Percentiles rank a stretch among this genome's conserved stretches.
These are phyloP conservation scores for Cardiocondyla obscurior DNA, from an alignment of 1,140 invertebrate genomes.

Conservation along the genomic window DNA sequence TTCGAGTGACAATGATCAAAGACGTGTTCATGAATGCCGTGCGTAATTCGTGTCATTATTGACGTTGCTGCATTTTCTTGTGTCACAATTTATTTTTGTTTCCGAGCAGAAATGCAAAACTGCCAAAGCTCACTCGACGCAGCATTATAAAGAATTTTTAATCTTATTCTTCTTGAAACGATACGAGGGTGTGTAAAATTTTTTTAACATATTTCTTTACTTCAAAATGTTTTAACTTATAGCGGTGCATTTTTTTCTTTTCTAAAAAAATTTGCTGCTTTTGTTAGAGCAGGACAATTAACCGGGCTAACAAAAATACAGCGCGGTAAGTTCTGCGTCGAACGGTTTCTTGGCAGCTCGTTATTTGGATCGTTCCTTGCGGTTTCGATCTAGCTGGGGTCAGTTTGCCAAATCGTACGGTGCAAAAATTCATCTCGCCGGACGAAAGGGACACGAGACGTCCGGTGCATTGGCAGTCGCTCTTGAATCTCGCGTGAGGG, in stretches of 20 bases:
- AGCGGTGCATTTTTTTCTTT: too few species aligned
- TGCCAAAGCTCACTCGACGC: too few species aligned
- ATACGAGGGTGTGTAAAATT: too few species aligned
- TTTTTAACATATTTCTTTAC: too few species aligned
- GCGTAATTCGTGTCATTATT: slow-evolving; percentile 40
- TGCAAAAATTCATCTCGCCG: slow-evolving; percentile 58
- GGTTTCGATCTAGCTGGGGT: slow-evolving; percentile 16
- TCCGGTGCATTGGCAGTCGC: slow-evolving; percentile 64
- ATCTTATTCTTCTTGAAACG: too few species aligned
- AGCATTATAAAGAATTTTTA: too few species aligned
- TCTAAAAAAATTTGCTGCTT: not conserved
- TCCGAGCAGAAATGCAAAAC: not conserved
- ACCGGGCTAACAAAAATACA: slow-evolving; percentile 54
- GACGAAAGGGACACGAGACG: slow-evolving; percentile 33
- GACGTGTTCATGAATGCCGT: slow-evolving; percentile 4
- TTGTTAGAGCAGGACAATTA: not conserved
- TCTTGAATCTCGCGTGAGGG: slow-evolving; percentile 55
- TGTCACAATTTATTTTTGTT: not conserved
- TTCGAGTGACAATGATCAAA: slow-evolving; percentile 37
- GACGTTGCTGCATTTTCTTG: slow-evolving; percentile 24
- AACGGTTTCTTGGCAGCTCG: slow-evolving; percentile 36
- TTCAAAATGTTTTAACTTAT: too few species aligned
- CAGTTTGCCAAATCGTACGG: slow-evolving; percentile 61
- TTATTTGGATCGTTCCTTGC: slow-evolving; percentile 48
- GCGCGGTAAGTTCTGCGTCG: slow-evolving; percentile 23